Conservation (phyloP, 92 coral and sea anemone genomes). For the Blastomussa wellsi region DNA sequence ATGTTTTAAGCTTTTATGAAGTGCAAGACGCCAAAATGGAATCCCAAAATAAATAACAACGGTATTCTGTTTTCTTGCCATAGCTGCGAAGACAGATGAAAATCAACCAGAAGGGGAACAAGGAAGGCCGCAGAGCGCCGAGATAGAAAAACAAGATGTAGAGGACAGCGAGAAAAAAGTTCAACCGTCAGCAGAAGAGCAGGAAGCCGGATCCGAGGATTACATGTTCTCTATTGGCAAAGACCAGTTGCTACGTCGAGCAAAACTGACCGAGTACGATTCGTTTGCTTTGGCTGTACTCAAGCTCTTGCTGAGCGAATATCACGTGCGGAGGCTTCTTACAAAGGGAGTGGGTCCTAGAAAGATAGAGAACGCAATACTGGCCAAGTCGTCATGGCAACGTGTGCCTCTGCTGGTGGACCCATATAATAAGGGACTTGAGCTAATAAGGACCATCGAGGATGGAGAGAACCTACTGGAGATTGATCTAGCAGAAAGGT, state of each 20-base stretch:
- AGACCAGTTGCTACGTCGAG: conserved; percentile 12
- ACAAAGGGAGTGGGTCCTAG: conserved; percentile 93
- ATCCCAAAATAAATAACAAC: background rate
- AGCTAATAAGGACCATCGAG: conserved; percentile 79
- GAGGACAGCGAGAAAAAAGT: conserved; percentile 45
- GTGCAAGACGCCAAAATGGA: background rate
- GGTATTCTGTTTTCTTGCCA: background rate
- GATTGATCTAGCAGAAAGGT: conserved; percentile 94
- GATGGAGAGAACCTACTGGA: conserved; percentile 76
- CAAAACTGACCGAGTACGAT: conserved; percentile 78
- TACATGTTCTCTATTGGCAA: background rate
- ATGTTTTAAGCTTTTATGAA: no score
- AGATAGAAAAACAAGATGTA: conserved; percentile 49
- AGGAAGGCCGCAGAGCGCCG: conserved; percentile 33
- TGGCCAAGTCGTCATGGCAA: conserved; percentile 93
- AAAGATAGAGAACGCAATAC: conserved; percentile 88
- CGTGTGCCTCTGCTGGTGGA: conserved; percentile 90
- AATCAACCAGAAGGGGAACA: conserved; percentile 8
- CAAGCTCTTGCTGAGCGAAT: conserved; percentile 82
- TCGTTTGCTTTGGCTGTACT: conserved; percentile 80
- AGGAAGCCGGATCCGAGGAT: background rate
- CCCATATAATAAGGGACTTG: conserved; percentile 88
- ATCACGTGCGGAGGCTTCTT: conserved; percentile 77
- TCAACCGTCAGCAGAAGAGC: background rate
- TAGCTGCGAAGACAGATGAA: conserved; percentile 1